Base-by-base conservation (phyloP, 2,888 invertebrate genomes). In the Capitulum mitella region DNA sequence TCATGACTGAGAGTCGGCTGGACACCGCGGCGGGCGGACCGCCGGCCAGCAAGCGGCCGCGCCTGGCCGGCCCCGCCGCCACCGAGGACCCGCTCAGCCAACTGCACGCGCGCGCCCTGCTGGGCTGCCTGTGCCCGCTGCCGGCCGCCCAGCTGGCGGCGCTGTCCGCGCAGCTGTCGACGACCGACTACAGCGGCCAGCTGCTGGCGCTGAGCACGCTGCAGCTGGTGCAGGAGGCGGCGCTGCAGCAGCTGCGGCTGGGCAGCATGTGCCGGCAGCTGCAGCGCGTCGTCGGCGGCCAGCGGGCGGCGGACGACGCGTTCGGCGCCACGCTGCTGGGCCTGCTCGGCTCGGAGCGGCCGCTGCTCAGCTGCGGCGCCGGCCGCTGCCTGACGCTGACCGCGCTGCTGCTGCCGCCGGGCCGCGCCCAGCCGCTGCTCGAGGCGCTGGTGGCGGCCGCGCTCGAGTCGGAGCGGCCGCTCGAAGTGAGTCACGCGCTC, bases 161-260 rank as follows among this genome's bases (percentile, higher is more conserved):
- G 37, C 70, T 70, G 70, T 8, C 70, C 26, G 37, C 70, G 70
- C 70, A 29, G 40, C 76, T 76, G 76, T 3, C 76, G 6, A 46
- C 76, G 5, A 19, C 76, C 32, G 76, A 43, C 46, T 12, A 26
- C 76, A 1, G 43, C 29, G 46, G 76, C 26, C 76, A 76, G 46
- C 46, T 76, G 76, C 76, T 76, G 76, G 76, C 76, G 29, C 76
- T 76, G 16, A 76, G 76, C 76, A 32, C 29, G 29, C 32, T 46
- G 46, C 76, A 76, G 76, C 76, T 76, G 76, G 46, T 76, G 76
- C 46, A 43, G 46, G 76, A 76, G 29, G 76, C 46, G 76, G 76
- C 76, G 32, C 76, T 76, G 46, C 76, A 32, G 76, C 76, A 76
- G 76, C 76, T 76, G 76, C 76, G 76, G 16, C 29, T 29, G 19